Evolutionary conservation across 2,113 vertebrate genomes (phyloP).

Genomic region (Podocnemis expansa): DNA sequence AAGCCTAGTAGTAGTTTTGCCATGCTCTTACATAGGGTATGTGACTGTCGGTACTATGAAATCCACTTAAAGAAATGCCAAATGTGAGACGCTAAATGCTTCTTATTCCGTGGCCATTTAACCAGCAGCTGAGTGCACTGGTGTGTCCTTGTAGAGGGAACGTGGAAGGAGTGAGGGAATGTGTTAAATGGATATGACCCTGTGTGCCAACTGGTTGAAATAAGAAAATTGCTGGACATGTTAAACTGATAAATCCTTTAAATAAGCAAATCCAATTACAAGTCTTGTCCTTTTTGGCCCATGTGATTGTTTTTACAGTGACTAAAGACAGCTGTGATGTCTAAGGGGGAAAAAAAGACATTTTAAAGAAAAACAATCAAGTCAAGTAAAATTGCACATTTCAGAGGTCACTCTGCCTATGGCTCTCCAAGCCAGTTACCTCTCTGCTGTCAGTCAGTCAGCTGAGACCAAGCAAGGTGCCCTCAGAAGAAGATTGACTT

Average conservation of each 20-base stretch:
- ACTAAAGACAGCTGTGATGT: neutral
- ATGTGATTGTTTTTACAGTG: rapidly evolving
- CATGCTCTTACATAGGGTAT: neutral
- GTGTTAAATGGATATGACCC: neutral
- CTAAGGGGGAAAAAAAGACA: too few relatives aligned
- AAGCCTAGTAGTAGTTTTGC: neutral
- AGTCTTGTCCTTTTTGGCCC: neutral
- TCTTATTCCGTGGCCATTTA: neutral
- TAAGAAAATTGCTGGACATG: neutral
- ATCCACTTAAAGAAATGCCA: neutral
- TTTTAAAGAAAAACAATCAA: slow-evolving; percentile 1
- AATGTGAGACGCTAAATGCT: neutral
- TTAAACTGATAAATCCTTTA: neutral
- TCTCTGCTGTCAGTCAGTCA: neutral
- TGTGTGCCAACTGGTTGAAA: neutral
- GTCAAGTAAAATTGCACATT: neutral
- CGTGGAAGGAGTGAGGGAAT: neutral
- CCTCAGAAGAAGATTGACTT: neutral
- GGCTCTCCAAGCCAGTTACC: neutral
- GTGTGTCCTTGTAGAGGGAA: neutral
- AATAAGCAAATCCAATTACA: neutral
- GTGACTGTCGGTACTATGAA: neutral
- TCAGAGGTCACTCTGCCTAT: neutral
- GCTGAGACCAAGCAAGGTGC: neutral
- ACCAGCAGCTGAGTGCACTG: neutral